Conservation (phyloP, 2,113 vertebrate species). For the Hippocampus abdominalis region DNA sequence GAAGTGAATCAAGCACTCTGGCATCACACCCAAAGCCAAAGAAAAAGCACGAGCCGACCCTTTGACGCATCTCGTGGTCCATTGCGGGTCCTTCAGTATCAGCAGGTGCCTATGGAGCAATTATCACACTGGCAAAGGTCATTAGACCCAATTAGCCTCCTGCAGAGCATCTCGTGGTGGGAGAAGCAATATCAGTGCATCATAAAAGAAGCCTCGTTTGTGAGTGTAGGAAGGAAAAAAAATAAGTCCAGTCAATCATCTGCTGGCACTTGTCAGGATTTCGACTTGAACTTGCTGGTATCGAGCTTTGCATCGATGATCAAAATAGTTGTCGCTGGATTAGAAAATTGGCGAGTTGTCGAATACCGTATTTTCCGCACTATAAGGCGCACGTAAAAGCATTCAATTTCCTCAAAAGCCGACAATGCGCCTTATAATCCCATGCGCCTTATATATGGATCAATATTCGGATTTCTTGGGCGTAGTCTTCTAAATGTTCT, state of each 20-base stretch:
- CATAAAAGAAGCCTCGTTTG: slow-evolving; percentile 40
- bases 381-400: no score
- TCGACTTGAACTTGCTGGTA: slow-evolving; percentile 65
- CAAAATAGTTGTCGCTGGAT: no score
- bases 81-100: slow-evolving; percentile 29
- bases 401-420: no score
- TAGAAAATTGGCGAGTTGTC: no score
- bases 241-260: slow-evolving; percentile 64
- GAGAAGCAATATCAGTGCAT: not conserved
- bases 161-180: slow-evolving; percentile 28
- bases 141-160: slow-evolving; percentile 61
- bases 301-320: slow-evolving; percentile 42
- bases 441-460: no score
- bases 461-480: no score
- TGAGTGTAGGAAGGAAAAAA: slow-evolving; percentile 44
- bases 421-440: no score
- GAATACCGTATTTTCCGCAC: no score
- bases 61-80: slow-evolving; percentile 5
- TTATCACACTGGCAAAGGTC: slow-evolving; percentile 61
- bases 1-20: no score
- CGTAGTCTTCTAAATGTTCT: no score
- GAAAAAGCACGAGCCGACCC: slow-evolving; percentile 16
- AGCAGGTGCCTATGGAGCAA: slow-evolving; percentile 63
- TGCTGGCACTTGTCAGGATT: slow-evolving; percentile 61
- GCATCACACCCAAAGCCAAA: not conserved